A percentile compares a stretch with the other conserved stretches of the same genome.
Evolutionary conservation across 1,140 invertebrate species (phyloP).

Genomic region (Sycobia sp.): DNA sequence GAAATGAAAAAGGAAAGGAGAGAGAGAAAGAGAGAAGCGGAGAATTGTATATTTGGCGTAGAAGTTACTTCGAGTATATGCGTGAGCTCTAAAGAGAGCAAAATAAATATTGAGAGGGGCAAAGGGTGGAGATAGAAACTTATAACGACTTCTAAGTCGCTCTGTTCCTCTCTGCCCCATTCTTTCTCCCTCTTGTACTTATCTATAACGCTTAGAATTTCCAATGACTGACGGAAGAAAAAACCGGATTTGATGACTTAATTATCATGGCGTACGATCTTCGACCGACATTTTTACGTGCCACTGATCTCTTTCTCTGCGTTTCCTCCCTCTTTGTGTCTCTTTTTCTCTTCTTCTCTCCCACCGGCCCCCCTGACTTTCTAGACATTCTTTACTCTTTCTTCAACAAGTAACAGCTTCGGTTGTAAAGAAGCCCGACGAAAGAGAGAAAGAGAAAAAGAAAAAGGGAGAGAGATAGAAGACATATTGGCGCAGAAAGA

Average conservation of each 20-base stretch:
- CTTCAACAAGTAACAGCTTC: conserved; percentile 21
- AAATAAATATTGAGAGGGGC: neutral
- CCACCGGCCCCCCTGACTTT: no score
- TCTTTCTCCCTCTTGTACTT: neutral
- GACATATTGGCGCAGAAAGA: no score
- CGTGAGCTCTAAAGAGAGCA: neutral
- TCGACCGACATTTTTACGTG: conserved; percentile 1
- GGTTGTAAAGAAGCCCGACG: conserved; percentile 4
- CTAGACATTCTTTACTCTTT: no score
- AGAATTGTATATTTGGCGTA: neutral
- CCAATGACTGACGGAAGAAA: conserved; percentile 24
- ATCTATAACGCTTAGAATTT: conserved; percentile 22
- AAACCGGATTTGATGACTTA: conserved; percentile 17
- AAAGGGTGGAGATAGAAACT: neutral
- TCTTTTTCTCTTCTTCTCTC: neutral
- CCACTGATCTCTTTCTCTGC: neutral
- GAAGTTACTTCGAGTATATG: neutral
- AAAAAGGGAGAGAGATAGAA: no score
- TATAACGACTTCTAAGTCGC: no score
- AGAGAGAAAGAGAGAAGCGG: neutral
- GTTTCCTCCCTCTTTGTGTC: neutral
- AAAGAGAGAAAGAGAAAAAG: no score
- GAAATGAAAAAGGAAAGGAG: neutral
- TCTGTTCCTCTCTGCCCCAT: no score
- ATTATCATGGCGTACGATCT: conserved; percentile 18